Evolutionary conservation across 2,113 vertebrate species (phyloP), one percentile per base, ranked within the genome.

Genomic region (Tursiops truncatus): DNA sequence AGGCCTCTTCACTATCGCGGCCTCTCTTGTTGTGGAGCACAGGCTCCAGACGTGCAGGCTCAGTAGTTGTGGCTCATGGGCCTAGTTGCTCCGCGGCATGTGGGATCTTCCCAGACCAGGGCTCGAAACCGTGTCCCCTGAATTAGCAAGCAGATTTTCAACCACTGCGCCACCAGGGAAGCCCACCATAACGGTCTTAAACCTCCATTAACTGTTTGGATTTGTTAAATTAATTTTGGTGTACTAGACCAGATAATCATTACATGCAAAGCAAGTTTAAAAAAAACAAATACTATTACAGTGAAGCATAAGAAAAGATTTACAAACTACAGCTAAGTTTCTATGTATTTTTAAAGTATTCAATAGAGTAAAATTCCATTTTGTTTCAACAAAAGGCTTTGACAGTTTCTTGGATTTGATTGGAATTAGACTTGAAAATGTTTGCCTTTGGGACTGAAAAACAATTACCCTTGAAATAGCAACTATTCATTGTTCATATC

Each of bases 361-460:
- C 18, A 77, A n/a, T 70, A 71, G 13, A 83, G 47, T 71, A n/a
- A 83, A 88, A 77, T 71, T 73, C 7, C 14, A 93, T 80, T 95
- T 88, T 15, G 28, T 1, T 56, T 89, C 68, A 93, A 74, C 33
- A 33, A 84, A 89, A 80, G 11, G 63, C 83, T 65, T 47, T 91
- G 47, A 73, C 13, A 62, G 6, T 63, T 88, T 44, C 17, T 95
- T 92, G 79, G 53, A 71, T 63, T 47, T 92, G 11, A 83, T 1
- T 83, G n/a, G 14, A 71, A 90, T 91, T 70, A 82, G 13, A 83
- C 14, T 82, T 71, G 17, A 83, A 91, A 70, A 67, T 94, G 21
- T 88, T 60, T 84, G 56, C 10, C 25, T 74, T 88, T 96, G 28
- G 76, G n/a, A 96, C 26, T 33, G 3, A 77, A 95, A 94, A 96